Conservation (phyloP, 2,797 vertebrate species). For the Hybognathus amarus region DNA sequence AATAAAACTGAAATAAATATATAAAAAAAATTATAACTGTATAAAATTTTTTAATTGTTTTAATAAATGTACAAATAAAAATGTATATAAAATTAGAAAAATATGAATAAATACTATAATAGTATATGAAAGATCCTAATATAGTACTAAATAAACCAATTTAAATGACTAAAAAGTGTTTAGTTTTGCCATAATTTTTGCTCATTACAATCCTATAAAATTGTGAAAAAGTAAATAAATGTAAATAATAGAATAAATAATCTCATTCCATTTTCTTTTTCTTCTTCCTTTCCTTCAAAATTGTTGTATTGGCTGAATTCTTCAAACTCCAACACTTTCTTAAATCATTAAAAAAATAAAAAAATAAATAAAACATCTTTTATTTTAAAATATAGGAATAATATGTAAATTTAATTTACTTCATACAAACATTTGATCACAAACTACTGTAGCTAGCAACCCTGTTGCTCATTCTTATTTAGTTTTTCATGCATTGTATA, state of each 20-base stretch:
- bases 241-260: background rate
- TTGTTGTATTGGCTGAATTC: background rate
- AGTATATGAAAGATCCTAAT: no score
- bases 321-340: background rate
- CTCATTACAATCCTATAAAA: background rate
- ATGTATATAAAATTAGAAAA: no score
- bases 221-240: background rate
- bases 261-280: background rate
- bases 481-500: background rate
- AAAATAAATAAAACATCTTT: background rate
- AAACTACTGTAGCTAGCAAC: background rate
- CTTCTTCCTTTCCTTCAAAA: background rate
- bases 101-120: background rate
- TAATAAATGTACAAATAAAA: no score
- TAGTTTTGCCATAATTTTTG: background rate
- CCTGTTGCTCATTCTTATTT: background rate
- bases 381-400: background rate
- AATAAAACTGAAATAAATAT: background rate
- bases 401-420: background rate
- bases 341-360: background rate
- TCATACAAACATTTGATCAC: background rate
- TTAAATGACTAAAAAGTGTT: background rate
- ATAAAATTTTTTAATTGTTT: no score
- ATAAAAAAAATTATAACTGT: background rate
- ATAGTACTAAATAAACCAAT: background rate